These are phyloP conservation scores for Caenorhabditis panamensis DNA, from an alignment of 2,888 invertebrate genomes.

Conservation along the genomic window DNA sequence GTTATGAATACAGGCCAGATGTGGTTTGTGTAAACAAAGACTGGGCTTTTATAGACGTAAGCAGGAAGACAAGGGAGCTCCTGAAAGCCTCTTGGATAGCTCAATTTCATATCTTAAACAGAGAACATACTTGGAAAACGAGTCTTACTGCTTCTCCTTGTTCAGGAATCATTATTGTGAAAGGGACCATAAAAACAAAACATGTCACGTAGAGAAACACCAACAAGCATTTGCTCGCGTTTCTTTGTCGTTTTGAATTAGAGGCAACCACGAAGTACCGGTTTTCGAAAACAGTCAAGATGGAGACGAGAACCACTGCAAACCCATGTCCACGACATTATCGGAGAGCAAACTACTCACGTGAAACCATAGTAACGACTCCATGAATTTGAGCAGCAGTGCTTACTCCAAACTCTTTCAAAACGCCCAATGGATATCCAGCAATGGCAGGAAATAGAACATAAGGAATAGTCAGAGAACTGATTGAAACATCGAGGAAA, in stretches of 20 bases:
- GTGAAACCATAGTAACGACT: background rate
- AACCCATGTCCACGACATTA: no score
- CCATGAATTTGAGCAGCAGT: background rate
- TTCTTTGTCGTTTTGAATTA: no score
- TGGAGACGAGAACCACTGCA: background rate
- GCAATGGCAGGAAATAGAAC: conserved; percentile 10
- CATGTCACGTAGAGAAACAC: background rate
- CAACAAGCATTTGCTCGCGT: no score
- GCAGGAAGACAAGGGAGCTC: background rate
- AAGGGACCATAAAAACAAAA: background rate
- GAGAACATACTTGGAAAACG: background rate
- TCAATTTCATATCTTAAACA: background rate
- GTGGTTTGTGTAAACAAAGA: no score
- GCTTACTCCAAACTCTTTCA: background rate
- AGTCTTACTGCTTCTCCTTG: background rate
- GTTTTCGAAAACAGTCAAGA: background rate
- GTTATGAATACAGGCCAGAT: no score
- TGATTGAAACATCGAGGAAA: background rate
- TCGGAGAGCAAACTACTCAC: background rate
- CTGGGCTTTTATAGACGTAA: no score
- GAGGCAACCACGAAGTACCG: background rate
- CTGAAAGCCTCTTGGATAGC: background rate
- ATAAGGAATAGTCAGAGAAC: background rate
- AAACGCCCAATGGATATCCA: background rate
- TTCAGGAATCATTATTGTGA: background rate